These are phyloP conservation scores for Pseudachorutes palmiensis DNA, from an alignment of 1,140 invertebrate species.

Conservation along the genomic window DNA sequence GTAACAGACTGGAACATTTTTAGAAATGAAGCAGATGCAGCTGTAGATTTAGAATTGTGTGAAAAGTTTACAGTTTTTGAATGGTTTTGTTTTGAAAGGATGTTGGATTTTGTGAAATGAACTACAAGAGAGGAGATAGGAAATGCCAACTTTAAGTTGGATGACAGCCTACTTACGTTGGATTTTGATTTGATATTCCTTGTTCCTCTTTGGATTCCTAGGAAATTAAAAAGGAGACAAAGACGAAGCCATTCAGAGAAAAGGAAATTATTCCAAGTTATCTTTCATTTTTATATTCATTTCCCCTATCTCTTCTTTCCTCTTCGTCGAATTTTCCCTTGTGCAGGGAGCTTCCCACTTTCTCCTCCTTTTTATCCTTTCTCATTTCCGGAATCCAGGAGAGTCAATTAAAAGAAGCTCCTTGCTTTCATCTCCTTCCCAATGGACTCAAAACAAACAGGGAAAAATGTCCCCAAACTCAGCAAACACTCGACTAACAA, in stretches of 20 bases:
- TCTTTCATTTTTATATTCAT: slow-evolving; percentile 3
- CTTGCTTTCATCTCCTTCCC: slow-evolving; percentile 12
- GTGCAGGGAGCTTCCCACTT: background rate
- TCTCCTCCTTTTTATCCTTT: background rate
- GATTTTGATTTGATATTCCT: no score
- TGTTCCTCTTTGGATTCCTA: no score
- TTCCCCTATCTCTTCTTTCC: slow-evolving; percentile 9
- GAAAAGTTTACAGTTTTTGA: no score
- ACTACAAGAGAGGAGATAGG: no score
- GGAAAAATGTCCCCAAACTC: background rate
- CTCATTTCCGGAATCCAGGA: slow-evolving; percentile 4
- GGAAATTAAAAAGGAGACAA: slow-evolving; percentile 12
- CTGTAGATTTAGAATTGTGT: no score
- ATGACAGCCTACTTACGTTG: no score
- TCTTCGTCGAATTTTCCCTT: background rate
- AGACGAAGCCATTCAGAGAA: background rate
- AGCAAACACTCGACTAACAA: slow-evolving; percentile 5
- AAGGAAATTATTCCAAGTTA: slow-evolving; percentile 4
- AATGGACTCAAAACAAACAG: slow-evolving; percentile 1
- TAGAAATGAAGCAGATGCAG: no score
- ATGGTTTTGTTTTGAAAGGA: no score
- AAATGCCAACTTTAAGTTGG: no score
- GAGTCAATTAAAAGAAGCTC: slow-evolving; percentile 6
- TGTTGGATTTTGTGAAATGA: no score
- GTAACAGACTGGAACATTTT: no score